Evolutionary conservation across 2,888 invertebrate genomes (phyloP), one percentile per base, ranked within the genome.

Genomic region (Brachypterus glaber): DNA sequence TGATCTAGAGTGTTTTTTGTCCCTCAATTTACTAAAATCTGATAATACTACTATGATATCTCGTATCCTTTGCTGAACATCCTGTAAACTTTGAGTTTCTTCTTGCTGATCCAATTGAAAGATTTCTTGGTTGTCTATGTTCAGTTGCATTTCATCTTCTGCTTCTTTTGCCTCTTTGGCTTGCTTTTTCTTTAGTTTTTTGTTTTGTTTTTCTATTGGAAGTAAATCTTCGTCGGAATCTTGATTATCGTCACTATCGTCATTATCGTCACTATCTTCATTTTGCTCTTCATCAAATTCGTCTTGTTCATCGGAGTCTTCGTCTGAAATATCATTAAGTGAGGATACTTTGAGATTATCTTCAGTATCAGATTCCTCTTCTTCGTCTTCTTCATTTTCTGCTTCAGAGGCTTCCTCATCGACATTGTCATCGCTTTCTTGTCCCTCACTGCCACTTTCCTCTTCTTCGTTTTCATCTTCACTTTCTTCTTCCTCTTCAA

Each of bases 61-160:
- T 51, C 87, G 82, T 40, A 96, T 92, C 51, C 95, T 73, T 59
- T 90, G 87, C 60, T 88, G 85, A 1, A 95, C 75, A 49, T 90
- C 83, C 59, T 87, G 82, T 13, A 95, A 68, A 48, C 79, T 82
- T 2, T 78, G 69, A 12, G 77, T 74, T 57, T 84, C 80, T 33
- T 79, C 73, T 16, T 83, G 64, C 55, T 83, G 83, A 49, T 82
- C 81, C 55, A 92, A 85, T 40, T 74, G 72, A 59, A 88, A 90
- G 2, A 79, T 70, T 57, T 83, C 83, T 57, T 82, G 79, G 50
- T 79, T 77, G 1, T 76, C 73, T 40, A 87, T 78, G 58, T 88
- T 89, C 39, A 87, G 71, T 63, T 84, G 76, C 69, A 90, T 69
- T 70, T 93, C 91, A 38, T 79, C 82, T 54, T 86, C 82, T 3